Evolutionary conservation across 92 coral and sea anemone species (phyloP).

Genomic region (Epizoanthus illoricatus): DNA sequence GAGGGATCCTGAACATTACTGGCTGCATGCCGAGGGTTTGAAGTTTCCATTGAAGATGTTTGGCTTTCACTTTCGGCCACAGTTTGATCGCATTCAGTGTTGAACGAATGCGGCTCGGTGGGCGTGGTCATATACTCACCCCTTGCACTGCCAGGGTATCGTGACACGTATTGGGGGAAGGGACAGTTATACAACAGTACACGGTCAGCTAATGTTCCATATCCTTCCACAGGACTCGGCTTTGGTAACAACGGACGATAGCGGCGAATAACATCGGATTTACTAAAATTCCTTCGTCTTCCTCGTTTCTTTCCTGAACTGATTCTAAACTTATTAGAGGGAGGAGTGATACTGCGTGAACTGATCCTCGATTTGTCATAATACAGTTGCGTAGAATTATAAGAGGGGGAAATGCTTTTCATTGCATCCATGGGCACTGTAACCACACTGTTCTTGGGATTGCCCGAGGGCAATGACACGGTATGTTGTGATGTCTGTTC

Average conservation of each 20-base stretch:
- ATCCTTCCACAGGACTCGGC: neutral
- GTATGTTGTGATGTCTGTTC: neutral
- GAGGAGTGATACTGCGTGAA: neutral
- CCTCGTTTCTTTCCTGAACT: neutral
- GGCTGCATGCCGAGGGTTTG: neutral
- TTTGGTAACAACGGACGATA: conserved; percentile 36
- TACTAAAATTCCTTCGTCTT: neutral
- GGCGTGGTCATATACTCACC: neutral
- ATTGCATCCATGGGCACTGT: neutral
- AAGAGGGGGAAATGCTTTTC: too few relatives aligned
- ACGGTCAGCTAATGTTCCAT: neutral
- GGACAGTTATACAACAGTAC: neutral
- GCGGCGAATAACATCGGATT: conserved; percentile 6
- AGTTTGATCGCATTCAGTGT: neutral
- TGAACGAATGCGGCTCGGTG: neutral
- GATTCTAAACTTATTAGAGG: neutral
- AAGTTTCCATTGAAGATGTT: neutral
- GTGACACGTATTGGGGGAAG: neutral
- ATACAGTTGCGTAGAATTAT: neutral
- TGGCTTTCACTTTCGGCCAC: neutral
- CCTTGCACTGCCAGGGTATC: neutral
- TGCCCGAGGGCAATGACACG: neutral
- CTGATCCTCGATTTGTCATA: neutral
- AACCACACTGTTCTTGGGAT: neutral
- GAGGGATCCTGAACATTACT: neutral